Percentiles rank a stretch among this genome's conserved stretches.
Conservation (phyloP, 1,140 invertebrate species). For the Drosophila triauraria region DNA sequence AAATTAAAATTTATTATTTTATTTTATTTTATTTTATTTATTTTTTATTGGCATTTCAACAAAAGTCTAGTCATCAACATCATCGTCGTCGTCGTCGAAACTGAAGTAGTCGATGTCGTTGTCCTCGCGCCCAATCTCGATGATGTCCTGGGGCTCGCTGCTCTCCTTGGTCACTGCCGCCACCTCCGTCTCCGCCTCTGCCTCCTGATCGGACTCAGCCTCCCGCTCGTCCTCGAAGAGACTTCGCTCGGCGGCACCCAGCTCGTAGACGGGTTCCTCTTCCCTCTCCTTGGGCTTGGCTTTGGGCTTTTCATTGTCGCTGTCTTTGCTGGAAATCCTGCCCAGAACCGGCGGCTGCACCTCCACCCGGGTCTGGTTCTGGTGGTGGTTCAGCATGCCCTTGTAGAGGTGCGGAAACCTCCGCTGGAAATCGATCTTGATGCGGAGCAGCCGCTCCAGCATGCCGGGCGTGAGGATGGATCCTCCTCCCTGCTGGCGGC, state of each 20-base stretch:
- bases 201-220: not conserved
- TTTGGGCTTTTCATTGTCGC: not conserved
- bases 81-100: slow-evolving; percentile 65
- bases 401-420: slow-evolving; percentile 72
- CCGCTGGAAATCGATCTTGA: slow-evolving; percentile 70
- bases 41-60: slow-evolving; percentile 46
- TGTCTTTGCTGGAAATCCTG: not conserved
- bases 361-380: slow-evolving; percentile 62
- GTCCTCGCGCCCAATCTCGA: slow-evolving; percentile 7
- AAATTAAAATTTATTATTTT: not conserved
- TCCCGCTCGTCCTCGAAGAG: slow-evolving; percentile 42
- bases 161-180: slow-evolving; percentile 9
- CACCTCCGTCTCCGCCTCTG: not conserved
- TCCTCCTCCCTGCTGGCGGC: slow-evolving; percentile 6
- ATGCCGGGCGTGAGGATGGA: slow-evolving; percentile 70
- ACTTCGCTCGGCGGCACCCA: slow-evolving; percentile 75
- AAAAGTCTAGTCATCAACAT: slow-evolving; percentile 44
- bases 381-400: slow-evolving; percentile 65
- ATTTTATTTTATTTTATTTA: not conserved
- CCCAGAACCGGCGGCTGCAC: slow-evolving; percentile 71
- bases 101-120: slow-evolving; percentile 61
- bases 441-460: slow-evolving; percentile 71
- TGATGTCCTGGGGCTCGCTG: slow-evolving; percentile 6
- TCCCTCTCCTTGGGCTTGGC: not conserved
- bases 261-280: slow-evolving; percentile 45